phyloP scores from a whole-genome alignment of 2,888 invertebrate genomes.

The Rhorus exstirpatorius region DNA sequence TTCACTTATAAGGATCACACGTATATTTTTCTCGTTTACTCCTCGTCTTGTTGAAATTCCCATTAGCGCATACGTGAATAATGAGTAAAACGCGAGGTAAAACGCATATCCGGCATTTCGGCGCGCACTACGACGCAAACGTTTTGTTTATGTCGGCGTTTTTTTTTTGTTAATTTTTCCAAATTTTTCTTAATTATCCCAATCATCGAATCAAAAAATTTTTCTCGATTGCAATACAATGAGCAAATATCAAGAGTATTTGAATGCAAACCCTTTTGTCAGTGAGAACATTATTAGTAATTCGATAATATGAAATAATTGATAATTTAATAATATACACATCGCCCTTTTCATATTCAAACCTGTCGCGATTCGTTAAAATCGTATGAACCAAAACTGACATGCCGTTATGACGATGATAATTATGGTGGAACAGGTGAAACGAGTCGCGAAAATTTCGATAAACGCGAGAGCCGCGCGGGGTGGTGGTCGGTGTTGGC shows the following conservation, averaged over 20 bases:
- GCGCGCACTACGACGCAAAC: slow-evolving; percentile 20
- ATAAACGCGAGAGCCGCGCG: slow-evolving; percentile 57
- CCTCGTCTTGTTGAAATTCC: no score
- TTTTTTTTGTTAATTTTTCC: neutral
- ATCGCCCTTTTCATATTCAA: no score
- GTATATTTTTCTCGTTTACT: no score
- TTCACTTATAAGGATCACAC: no score
- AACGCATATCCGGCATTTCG: slow-evolving; percentile 27
- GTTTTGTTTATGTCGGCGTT: slow-evolving; percentile 2
- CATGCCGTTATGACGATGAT: slow-evolving; percentile 31
- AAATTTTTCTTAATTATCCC: neutral
- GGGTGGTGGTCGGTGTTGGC: slow-evolving; percentile 26
- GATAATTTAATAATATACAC: no score
- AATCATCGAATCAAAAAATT: no score
- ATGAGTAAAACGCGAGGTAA: no score
- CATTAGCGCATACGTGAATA: neutral
- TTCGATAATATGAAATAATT: no score
- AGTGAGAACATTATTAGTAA: no score
- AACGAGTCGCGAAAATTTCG: slow-evolving; percentile 65
- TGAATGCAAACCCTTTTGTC: no score
- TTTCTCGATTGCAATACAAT: no score
- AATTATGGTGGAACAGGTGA: slow-evolving; percentile 60
- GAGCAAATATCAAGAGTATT: no score
- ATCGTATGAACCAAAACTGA: neutral
- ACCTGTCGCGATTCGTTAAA: neutral